A percentile compares a stretch with the other conserved stretches of the same genome.
These are phyloP conservation scores for Sarotherodon lohbergeri DNA, from an alignment of 2,113 vertebrate species.

Conservation along the genomic window DNA sequence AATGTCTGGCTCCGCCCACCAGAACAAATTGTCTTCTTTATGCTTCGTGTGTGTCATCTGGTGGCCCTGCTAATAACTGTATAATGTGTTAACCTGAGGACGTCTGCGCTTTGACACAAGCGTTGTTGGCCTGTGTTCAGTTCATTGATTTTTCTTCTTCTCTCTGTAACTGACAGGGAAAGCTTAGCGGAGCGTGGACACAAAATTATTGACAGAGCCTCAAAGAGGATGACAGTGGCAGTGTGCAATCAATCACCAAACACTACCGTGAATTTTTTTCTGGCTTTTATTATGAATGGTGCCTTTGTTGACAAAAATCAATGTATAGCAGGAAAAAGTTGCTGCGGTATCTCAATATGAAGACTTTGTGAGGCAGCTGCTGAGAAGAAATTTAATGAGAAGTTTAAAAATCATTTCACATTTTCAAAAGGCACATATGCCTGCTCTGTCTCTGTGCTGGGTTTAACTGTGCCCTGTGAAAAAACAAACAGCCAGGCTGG, in stretches of 20 bases:
- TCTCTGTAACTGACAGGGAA: background rate
- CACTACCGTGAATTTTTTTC: accelerated
- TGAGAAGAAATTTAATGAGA: background rate
- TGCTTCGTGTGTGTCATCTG: too few species aligned
- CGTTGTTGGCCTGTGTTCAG: background rate
- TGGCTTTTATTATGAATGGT: background rate
- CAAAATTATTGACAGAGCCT: background rate
- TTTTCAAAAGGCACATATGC: background rate
- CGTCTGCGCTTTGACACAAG: background rate
- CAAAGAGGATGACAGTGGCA: background rate
- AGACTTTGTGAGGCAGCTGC: background rate
- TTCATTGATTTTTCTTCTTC: background rate
- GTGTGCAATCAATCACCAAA: background rate
- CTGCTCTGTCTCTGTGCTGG: background rate
- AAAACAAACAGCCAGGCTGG: background rate
- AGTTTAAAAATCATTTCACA: background rate
- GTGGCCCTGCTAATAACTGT: background rate
- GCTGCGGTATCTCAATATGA: background rate
- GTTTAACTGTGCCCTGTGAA: accelerated
- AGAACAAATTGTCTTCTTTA: accelerated
- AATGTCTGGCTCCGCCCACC: background rate
- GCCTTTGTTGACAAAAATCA: background rate
- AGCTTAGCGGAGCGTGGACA: background rate
- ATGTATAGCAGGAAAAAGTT: background rate
- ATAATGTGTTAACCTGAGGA: background rate